Base-by-base conservation (phyloP, 2,888 invertebrate species). In the Luffia ferchaultella region DNA sequence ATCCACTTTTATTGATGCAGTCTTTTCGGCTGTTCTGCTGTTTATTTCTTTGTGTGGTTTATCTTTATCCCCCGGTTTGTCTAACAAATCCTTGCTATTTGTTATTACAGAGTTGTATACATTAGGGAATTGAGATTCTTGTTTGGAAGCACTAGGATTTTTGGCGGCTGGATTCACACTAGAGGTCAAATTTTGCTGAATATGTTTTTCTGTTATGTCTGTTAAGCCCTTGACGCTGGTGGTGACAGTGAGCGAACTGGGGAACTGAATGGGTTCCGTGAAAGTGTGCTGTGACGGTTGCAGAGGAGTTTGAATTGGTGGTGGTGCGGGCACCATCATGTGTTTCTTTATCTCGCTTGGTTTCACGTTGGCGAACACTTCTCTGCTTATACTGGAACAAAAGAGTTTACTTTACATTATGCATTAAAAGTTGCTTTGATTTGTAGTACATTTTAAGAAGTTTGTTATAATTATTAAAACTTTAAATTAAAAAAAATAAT, bases 171-270 rank as follows among this genome's bases (percentile, higher is more conserved):
- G 17, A 5, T 50, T 20, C 15, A 46, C n/a, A 17, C 18, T 46
- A 18, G n/a, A n/a, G n/a, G n/a, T n/a, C n/a, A 0, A 46, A 55
- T 3, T 19, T 52, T 20, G 62, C 60, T 0, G 64, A 7, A 30
- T 30, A 7, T 30, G 30, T 30, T 30, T 63, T 15, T 66, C 60
- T 0, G 54, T 46, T 44, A 65, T 67, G 1, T 67, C 70, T 0
- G 60, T 54, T 0, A 61, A 55, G 9, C 58, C 50, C 20, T 66
- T 67, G 2, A 62, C 55, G 1, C 69, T 66, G 1, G 79, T 72
- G 7, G 78, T 83, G 53, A 82, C 79, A 0, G 82, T 83, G n/a
- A 83, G 69, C 0, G 82, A 73, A 56, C 76, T 76, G 0, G 82
- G 82, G 62, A 83, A 82, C 48, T 72, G 73, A 50, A 83, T 77